Conservation (phyloP, 2,797 vertebrate genomes). For the Pangasius sanitwongsei region DNA sequence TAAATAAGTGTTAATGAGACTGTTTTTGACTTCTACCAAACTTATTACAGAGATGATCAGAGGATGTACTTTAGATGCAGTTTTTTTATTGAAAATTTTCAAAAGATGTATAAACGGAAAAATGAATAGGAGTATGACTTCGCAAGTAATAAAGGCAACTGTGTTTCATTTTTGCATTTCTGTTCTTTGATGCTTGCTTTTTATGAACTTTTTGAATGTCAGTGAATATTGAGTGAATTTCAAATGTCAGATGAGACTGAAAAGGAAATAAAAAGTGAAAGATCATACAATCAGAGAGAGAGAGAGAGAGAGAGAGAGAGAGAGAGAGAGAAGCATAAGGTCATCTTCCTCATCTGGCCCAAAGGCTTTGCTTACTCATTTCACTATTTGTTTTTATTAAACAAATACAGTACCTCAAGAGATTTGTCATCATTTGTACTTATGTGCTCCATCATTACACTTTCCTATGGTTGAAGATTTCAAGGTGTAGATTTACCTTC, state of each 20-base stretch:
- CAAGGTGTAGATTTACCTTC: background rate
- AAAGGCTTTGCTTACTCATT: background rate
- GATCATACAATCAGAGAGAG: conserved; percentile 8
- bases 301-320: background rate
- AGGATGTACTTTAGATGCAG: background rate
- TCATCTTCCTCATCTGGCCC: background rate
- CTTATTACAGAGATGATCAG: background rate
- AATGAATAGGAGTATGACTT: background rate
- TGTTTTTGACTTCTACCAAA: background rate
- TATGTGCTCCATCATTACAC: background rate
- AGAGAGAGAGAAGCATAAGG: background rate
- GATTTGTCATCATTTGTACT: background rate
- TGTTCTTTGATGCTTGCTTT: background rate
- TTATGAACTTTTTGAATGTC: conserved; percentile 37
- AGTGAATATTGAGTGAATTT: conserved; percentile 39
- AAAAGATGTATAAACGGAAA: background rate
- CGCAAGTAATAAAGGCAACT: background rate
- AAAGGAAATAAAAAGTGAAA: conserved; percentile 17
- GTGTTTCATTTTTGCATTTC: background rate
- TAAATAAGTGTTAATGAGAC: background rate
- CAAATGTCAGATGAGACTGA: conserved; percentile 41
- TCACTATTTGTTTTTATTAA: background rate
- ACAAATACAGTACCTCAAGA: background rate
- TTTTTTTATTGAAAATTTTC: background rate
- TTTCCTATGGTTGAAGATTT: background rate